Conservation (phyloP, 2,113 vertebrate genomes). For the Plectropomus leopardus region DNA sequence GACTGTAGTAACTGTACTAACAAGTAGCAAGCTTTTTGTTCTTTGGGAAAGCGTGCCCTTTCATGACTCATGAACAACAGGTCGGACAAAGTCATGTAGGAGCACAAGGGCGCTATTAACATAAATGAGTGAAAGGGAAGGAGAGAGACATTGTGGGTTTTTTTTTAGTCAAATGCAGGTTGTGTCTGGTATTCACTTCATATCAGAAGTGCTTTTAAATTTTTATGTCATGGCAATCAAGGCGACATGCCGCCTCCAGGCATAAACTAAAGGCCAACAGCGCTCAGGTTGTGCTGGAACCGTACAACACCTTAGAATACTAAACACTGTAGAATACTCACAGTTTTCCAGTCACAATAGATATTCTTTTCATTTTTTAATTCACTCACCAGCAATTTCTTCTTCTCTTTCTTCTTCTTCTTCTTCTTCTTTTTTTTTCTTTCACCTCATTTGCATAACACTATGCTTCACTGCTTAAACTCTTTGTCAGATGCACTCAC, state of each 20-base stretch:
- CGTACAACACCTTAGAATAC: conserved; percentile 40
- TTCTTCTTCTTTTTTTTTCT: conserved; percentile 19
- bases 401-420: too few species aligned
- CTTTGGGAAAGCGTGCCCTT: conserved; percentile 3
- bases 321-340: conserved; percentile 28
- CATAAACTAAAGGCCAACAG: conserved; percentile 51
- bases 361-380: conserved; percentile 25
- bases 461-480: conserved; percentile 34
- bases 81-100: conserved; percentile 8
- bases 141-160: not conserved
- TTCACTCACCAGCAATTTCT: not conserved
- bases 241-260: conserved; percentile 55
- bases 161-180: conserved; percentile 37
- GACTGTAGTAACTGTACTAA: conserved; percentile 55
- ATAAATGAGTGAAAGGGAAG: conserved; percentile 25
- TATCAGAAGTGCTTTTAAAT: conserved; percentile 40
- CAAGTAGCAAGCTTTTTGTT: conserved; percentile 46
- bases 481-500: conserved; percentile 44
- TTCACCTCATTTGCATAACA: conserved; percentile 53
- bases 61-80: conserved; percentile 14
- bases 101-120: not conserved
- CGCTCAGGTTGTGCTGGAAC: conserved; percentile 30
- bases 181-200: conserved; percentile 24
- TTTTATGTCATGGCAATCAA: conserved; percentile 60
- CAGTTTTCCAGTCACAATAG: conserved; percentile 20